Percentiles rank a stretch among this genome's conserved stretches.
Evolutionary conservation across 2,888 invertebrate species (phyloP).

Genomic region (Ectobius pallidus): DNA sequence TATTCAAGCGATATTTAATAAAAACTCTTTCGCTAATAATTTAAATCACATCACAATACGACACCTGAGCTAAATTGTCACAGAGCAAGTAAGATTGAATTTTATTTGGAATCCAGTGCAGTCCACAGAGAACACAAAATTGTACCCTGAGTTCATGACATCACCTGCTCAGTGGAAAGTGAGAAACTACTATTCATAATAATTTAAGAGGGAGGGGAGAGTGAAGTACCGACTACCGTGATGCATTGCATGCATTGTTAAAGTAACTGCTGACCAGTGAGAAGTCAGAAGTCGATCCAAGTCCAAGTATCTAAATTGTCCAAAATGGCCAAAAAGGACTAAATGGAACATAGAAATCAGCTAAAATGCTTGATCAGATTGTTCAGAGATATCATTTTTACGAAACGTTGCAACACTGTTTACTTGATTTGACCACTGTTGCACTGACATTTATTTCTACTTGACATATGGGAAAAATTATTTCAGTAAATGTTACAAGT

Average conservation of each 20-base stretch:
- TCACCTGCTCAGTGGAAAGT: not conserved
- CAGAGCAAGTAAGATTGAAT: not conserved
- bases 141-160: slow-evolving; percentile 1
- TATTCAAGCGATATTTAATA: no score
- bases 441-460: no score
- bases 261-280: no score
- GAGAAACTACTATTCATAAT: not conserved
- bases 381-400: no score
- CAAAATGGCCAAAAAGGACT: slow-evolving; percentile 4
- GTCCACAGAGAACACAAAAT: not conserved
- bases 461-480: no score
- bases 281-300: no score
- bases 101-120: not conserved
- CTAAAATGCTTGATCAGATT: no score
- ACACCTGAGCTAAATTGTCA: no score
- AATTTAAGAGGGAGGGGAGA: not conserved
- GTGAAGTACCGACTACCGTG: not conserved
- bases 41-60: not conserved
- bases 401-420: no score
- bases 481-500: no score
- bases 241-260: not conserved
- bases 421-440: no score
- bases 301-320: not conserved
- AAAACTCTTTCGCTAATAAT: not conserved
- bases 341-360: no score